Percentiles rank a stretch among this genome's conserved stretches.
Evolutionary conservation across 2,888 invertebrate genomes (phyloP).

Genomic region (Drosophila subsilvestris): DNA sequence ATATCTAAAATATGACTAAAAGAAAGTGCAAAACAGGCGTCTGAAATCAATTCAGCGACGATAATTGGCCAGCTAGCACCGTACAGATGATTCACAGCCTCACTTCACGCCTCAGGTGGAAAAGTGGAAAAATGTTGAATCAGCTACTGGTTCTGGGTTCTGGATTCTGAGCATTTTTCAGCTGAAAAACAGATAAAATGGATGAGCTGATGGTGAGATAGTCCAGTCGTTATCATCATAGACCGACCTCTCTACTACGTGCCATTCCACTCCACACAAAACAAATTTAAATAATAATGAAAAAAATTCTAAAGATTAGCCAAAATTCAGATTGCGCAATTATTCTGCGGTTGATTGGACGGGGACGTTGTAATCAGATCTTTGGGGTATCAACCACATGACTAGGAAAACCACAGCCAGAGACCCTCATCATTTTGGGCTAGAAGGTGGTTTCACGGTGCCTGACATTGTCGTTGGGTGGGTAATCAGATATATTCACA

Average conservation of each 20-base stretch:
- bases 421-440: slow-evolving; percentile 7
- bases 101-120: slow-evolving; percentile 2
- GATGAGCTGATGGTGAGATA: slow-evolving; percentile 37
- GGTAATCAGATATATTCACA: slow-evolving; percentile 32
- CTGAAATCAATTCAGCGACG: not conserved
- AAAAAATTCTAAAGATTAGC: slow-evolving; percentile 24
- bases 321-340: slow-evolving; percentile 40
- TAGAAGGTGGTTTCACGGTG: slow-evolving; percentile 32
- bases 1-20: not conserved
- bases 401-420: slow-evolving; percentile 32
- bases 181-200: slow-evolving; percentile 9
- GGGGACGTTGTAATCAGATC: slow-evolving; percentile 8
- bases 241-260: slow-evolving; percentile 22
- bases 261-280: slow-evolving; percentile 10
- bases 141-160: slow-evolving; percentile 29
- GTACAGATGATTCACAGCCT: slow-evolving; percentile 50
- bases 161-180: slow-evolving; percentile 2
- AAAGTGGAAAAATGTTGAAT: slow-evolving; percentile 42
- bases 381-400: slow-evolving; percentile 33
- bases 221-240: slow-evolving; percentile 19
- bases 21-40: not conserved
- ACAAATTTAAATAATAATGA: slow-evolving; percentile 35
- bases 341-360: slow-evolving; percentile 35
- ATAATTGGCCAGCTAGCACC: not conserved
- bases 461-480: slow-evolving; percentile 30